phyloP scores from a whole-genome alignment of 2,888 invertebrate genomes.

The Oxyscelio sp. region DNA sequence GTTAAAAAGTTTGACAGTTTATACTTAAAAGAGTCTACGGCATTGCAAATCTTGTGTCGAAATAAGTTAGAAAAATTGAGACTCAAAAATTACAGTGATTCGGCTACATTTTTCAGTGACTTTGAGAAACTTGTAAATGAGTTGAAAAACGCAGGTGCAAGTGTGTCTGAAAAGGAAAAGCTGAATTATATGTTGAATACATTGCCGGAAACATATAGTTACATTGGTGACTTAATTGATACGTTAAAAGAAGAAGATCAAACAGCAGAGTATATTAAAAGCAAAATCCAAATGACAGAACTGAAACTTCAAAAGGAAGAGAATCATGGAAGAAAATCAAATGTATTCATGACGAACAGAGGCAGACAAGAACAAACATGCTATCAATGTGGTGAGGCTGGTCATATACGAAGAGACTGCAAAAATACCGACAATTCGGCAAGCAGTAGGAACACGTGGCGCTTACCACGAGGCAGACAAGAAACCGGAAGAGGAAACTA shows the following conservation, averaged over 20 bases:
- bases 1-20: too few relatives aligned
- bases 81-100: too few relatives aligned
- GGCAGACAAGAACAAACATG: slow-evolving; percentile 15
- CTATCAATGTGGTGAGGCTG: slow-evolving; percentile 62
- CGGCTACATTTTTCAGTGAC: slow-evolving; percentile 73
- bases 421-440: slow-evolving; percentile 11
- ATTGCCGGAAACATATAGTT: slow-evolving; percentile 38
- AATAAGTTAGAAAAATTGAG: too few relatives aligned
- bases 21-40: too few relatives aligned
- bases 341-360: slow-evolving; percentile 54
- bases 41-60: too few relatives aligned
- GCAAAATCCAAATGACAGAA: slow-evolving; percentile 75
- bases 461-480: slow-evolving; percentile 26
- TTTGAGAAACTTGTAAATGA: slow-evolving; percentile 79
- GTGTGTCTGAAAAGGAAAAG: slow-evolving; percentile 77
- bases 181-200: slow-evolving; percentile 73
- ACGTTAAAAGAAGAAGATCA: slow-evolving; percentile 73
- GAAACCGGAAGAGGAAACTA: slow-evolving; percentile 34
- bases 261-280: slow-evolving; percentile 78
- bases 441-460: slow-evolving; percentile 33
- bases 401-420: slow-evolving; percentile 73
- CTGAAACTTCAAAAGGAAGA: slow-evolving; percentile 58
- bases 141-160: slow-evolving; percentile 77
- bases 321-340: slow-evolving; percentile 28
- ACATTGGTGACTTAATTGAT: slow-evolving; percentile 76